Evolutionary conservation across 1,140 invertebrate species (phyloP).

Genomic region (Agrilus planipennis): DNA sequence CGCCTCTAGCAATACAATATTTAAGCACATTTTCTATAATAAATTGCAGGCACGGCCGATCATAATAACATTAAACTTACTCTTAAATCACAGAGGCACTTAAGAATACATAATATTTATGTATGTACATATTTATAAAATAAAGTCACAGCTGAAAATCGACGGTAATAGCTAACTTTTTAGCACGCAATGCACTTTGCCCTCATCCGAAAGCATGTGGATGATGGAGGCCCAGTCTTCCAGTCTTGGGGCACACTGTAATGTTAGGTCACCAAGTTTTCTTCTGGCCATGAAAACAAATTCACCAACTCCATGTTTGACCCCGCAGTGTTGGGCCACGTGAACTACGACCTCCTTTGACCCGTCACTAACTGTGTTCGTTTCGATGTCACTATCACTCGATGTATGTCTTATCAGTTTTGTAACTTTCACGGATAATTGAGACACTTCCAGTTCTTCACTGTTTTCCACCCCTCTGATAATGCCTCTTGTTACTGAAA

Average conservation of each 20-base stretch:
- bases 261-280: slow-evolving; percentile 52
- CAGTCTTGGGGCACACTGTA: slow-evolving; percentile 60
- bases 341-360: slow-evolving; percentile 38
- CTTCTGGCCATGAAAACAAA: slow-evolving; percentile 69
- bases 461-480: slow-evolving; percentile 52
- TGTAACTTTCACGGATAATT: slow-evolving; percentile 52
- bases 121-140: no score
- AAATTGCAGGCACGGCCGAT: not conserved
- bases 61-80: slow-evolving; percentile 4
- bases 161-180: slow-evolving; percentile 24
- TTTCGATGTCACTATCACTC: slow-evolving; percentile 20
- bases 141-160: not conserved
- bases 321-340: slow-evolving; percentile 54
- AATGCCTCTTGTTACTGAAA: slow-evolving; percentile 51
- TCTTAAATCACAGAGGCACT: slow-evolving; percentile 7
- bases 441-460: slow-evolving; percentile 49
- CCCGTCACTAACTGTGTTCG: slow-evolving; percentile 17
- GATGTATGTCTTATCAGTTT: slow-evolving; percentile 49
- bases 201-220: slow-evolving; percentile 41
- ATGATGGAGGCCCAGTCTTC: slow-evolving; percentile 55
- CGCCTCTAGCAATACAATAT: slow-evolving; percentile 1
- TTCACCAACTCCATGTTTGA: slow-evolving; percentile 55
- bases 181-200: slow-evolving; percentile 53
- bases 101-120: no score
- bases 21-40: slow-evolving; percentile 5